These are phyloP conservation scores for Chrysopa pallens DNA, from an alignment of 1,140 invertebrate genomes.

Conservation along the genomic window DNA sequence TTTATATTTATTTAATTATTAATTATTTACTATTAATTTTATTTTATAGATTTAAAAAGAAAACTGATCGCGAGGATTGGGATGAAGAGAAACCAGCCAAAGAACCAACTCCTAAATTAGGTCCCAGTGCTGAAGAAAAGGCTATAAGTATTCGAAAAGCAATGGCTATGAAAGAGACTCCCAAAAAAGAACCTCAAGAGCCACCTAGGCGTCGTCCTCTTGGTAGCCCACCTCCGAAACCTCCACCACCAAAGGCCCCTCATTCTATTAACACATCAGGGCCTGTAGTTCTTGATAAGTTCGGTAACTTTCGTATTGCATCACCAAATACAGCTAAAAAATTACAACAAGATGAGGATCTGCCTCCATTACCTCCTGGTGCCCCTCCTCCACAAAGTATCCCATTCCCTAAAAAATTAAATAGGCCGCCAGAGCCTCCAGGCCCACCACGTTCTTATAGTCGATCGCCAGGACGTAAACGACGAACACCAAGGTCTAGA, in stretches of 20 bases:
- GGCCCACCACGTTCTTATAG: constrained; percentile 18
- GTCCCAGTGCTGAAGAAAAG: constrained; percentile 23
- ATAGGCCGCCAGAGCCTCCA: constrained; percentile 25
- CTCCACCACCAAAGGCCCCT: constrained; percentile 16
- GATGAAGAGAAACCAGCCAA: constrained; percentile 3
- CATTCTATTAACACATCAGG: constrained; percentile 15
- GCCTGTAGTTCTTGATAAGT: constrained; percentile 41
- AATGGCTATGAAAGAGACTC: constrained; percentile 36
- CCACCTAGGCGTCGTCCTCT: constrained; percentile 20
- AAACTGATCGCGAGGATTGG: constrained; percentile 5
- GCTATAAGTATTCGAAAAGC: constrained; percentile 32
- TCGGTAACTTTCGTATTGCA: constrained; percentile 35
- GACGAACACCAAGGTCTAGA: not conserved
- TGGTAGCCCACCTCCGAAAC: constrained; percentile 6
- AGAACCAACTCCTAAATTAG: constrained; percentile 4
- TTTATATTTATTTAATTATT: too few species aligned
- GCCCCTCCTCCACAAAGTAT: constrained; percentile 11
- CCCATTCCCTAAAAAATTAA: constrained; percentile 14
- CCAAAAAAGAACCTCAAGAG: constrained; percentile 23
- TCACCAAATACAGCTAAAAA: constrained; percentile 29
- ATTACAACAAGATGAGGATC: constrained; percentile 10
- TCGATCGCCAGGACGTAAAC: constrained; percentile 1
- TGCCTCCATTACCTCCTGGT: constrained; percentile 11
- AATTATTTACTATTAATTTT: not conserved
- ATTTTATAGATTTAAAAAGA: not conserved